These are phyloP conservation scores for Caenorhabditis becei DNA, from an alignment of 2,888 invertebrate genomes.

Conservation along the genomic window DNA sequence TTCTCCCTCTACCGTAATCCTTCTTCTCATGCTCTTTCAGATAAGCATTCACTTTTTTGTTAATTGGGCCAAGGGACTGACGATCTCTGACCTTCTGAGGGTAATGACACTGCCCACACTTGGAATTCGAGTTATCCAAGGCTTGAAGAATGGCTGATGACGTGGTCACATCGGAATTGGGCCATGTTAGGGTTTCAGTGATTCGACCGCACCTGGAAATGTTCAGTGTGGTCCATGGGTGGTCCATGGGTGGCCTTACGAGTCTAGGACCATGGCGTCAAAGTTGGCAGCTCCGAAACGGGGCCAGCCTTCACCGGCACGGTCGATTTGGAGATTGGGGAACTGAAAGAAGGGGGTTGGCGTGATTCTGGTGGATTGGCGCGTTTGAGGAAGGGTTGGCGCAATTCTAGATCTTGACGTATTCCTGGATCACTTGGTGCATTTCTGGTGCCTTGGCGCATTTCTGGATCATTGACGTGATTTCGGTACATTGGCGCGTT, in stretches of 20 bases:
- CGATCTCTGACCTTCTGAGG: no score
- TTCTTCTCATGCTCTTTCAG: slow-evolving; percentile 31
- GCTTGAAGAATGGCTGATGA: slow-evolving; percentile 15
- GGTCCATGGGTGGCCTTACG: slow-evolving; percentile 19
- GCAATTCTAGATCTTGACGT: background rate
- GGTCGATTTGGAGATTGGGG: slow-evolving; percentile 58
- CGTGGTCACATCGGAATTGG: slow-evolving; percentile 28
- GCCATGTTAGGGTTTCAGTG: slow-evolving; percentile 35
- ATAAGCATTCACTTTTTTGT: slow-evolving; percentile 34
- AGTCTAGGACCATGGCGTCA: slow-evolving; percentile 59
- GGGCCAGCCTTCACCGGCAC: slow-evolving; percentile 49
- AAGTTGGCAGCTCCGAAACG: slow-evolving; percentile 39
- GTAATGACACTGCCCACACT: slow-evolving; percentile 13
- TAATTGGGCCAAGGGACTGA: no score
- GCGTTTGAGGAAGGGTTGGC: background rate
- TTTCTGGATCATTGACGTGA: background rate
- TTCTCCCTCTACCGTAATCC: slow-evolving; percentile 8
- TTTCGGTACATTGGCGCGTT: no score
- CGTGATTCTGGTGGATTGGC: background rate
- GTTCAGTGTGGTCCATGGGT: no score
- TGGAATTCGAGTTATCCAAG: background rate
- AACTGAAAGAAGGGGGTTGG: slow-evolving; percentile 50
- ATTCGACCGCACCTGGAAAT: slow-evolving; percentile 44
- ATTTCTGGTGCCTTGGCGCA: no score
- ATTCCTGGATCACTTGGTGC: no score